Base-by-base conservation (phyloP, 2,888 invertebrate genomes). In the Melinaea menophilus region DNA sequence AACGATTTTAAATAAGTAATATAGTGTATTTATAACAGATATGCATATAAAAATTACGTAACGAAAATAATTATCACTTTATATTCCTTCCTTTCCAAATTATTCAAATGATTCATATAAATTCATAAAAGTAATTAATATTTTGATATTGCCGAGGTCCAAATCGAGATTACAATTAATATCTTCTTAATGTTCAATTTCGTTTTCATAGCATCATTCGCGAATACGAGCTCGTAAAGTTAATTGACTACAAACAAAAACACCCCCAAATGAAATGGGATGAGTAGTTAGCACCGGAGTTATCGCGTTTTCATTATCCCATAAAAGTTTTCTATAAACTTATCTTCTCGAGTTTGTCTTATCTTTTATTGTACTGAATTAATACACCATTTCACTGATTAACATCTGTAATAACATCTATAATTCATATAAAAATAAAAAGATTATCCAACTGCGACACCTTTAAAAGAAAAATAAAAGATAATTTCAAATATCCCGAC, bases 201-300 rank as follows among this genome's bases (percentile, higher is more conserved):
- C 56, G 63, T 47, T 68, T 68, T 68, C 56, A 68, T 62, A 45
- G 62, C 54, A 62, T 56, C 60, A 68, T 69, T 67, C 65, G 54
- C 56, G 68, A 64, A 71, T 71, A 73, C 72, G 74, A 73, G 66
- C 66, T 70, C 72, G 64, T 75, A 75, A 75, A 74, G 67, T 70
- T 75, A 74, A 73, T 73, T 74, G 73, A 74, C 74, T 73, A 72
- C 73, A 70, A 71, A 69, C 71, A 72, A 73, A 73, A 73, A 71
- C 73, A 71, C 67, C 67, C 22, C 71, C 72, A 72, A 75, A 75
- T 74, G 66, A 71, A 69, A 71, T 71, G 71, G 71, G 72, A 72
- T 71, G 66, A 70, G 71, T 68, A 69, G 71, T 68, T 70, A 64
- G 69, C 70, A 64, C 64, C 62, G 65, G 62, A 58, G 66, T 68